Base-by-base conservation (phyloP, 2,797 vertebrate species). In the Pangasius sanitwongsei region DNA sequence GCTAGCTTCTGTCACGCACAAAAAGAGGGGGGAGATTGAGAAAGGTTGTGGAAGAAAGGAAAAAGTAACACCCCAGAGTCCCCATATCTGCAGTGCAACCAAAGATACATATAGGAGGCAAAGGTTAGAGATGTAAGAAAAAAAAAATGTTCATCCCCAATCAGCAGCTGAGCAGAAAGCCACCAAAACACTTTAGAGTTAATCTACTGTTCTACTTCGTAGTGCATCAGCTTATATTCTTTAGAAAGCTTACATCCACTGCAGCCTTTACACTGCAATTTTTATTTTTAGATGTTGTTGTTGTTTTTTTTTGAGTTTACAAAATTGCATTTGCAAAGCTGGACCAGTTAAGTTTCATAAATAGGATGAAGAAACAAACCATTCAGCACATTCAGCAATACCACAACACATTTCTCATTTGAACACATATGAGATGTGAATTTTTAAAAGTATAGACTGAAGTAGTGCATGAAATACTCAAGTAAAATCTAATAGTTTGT, bases 1-100 rank as follows among this genome's bases (percentile, higher is more conserved):
- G 96, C 94, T 95, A 96, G 95, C 94, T 97, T 97, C 97, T 97
- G 94, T 93, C 41, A 67, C 31, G 88, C 57, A 92, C 83, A 75
- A 86, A 83, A 59, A 80, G n/a, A 6, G 55, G 4, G 57, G 41
- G 57, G 61, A 34, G 23, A 34, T 48, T 31, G 61, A 44, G 15
- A 50, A 31, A 83, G 82, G 81, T 83, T 87, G 55, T 50, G 23
- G 37, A 81, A 74, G 65, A 65, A 89, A 70, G 18, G 25, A 78
- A 80, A 59, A 61, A n/a, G 44, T 53, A 63, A 28, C 59, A 28
- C 37, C 55, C 31, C 50, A 23, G 25, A 75, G 18, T 67, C 23
- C 63, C 53, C 2, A 13, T 82, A 87, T 53, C 41, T 83, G 67
- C 85, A 28, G 69, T 85, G 44, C 87, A 87, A 34, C 48, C n/a